A percentile compares a stretch with the other conserved stretches of the same genome.
Evolutionary conservation across 2,113 vertebrate species (phyloP).

Genomic region (Phainopepla nitens): DNA sequence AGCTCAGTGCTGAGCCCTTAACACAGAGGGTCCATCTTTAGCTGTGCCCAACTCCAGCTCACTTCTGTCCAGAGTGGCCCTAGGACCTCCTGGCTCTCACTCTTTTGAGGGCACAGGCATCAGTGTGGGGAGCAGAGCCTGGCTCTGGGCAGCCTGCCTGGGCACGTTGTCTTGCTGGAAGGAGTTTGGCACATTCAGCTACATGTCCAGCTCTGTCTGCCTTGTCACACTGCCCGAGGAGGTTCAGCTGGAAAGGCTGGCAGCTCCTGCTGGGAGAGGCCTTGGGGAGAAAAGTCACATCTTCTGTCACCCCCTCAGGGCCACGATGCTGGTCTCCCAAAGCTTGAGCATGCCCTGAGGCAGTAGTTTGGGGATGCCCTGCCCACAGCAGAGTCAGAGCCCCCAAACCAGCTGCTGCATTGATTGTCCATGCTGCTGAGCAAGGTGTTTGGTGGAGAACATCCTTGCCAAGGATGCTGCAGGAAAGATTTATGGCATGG

Average conservation of each 20-base stretch:
- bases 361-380: not conserved
- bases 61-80: not conserved
- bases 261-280: not conserved
- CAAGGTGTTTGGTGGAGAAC: not conserved
- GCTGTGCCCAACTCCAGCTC: not conserved
- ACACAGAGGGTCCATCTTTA: not conserved
- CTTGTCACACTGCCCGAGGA: accelerated
- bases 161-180: not conserved
- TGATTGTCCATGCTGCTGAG: not conserved
- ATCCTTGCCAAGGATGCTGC: not conserved
- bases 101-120: accelerated
- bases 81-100: not conserved
- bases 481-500: not conserved
- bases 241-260: not conserved
- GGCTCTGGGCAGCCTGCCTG: not conserved
- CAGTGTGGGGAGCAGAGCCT: not conserved
- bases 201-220: not conserved
- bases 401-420: not conserved
- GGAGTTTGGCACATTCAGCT: accelerated
- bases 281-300: not conserved
- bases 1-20: not conserved
- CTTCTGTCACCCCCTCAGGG: not conserved
- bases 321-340: accelerated
- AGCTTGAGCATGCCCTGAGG: accelerated
- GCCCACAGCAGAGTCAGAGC: not conserved